Percentiles rank a stretch among this genome's conserved stretches.
phyloP scores from a whole-genome alignment of 2,113 vertebrate genomes.

The Pedetes capensis region DNA sequence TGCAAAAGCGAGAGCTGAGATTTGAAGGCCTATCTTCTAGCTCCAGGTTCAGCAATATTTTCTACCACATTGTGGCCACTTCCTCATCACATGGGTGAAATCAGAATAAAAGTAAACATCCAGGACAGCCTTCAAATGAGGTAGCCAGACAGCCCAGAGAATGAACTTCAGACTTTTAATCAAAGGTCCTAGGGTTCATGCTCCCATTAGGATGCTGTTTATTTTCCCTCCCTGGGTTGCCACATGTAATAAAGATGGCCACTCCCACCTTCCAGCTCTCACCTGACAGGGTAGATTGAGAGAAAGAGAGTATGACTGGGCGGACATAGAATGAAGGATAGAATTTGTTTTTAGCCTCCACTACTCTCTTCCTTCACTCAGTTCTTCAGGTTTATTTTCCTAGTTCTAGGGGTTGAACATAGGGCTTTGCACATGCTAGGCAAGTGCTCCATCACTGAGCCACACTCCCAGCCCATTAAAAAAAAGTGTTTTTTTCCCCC shows the following conservation, averaged over 20 bases:
- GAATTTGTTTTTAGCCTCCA: background rate
- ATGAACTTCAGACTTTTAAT: conserved; percentile 27
- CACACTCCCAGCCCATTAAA: no score
- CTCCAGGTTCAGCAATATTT: background rate
- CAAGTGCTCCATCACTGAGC: no score
- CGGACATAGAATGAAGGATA: background rate
- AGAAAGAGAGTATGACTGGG: background rate
- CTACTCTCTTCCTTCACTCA: background rate
- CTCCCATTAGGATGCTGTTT: background rate
- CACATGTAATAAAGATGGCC: background rate
- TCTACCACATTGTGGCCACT: background rate
- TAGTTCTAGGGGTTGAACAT: no score
- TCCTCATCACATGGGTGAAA: background rate
- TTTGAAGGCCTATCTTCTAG: background rate
- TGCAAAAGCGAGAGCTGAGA: background rate
- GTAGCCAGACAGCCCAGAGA: background rate
- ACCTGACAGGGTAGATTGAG: background rate
- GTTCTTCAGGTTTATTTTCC: background rate
- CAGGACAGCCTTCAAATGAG: background rate
- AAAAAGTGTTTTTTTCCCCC: no score
- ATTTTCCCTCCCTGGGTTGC: background rate
- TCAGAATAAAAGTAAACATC: background rate
- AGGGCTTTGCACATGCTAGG: no score
- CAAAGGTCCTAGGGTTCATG: background rate
- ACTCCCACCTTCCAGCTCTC: background rate